phyloP scores from a whole-genome alignment of 2,888 invertebrate genomes.

The Rugalucina vietnamica region DNA sequence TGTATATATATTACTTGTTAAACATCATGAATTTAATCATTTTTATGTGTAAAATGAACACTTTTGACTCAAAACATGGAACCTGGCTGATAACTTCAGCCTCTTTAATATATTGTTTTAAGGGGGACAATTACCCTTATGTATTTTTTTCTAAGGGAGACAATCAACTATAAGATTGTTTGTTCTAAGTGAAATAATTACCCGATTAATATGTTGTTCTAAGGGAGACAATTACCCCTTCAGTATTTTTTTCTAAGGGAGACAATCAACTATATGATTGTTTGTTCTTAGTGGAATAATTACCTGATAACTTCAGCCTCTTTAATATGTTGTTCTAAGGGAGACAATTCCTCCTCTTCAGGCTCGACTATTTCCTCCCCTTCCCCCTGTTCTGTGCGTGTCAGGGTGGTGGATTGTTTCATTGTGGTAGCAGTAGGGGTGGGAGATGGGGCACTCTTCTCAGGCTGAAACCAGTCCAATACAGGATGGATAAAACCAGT shows the following conservation, averaged over 20 bases:
- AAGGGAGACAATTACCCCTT: neutral
- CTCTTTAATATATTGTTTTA: neutral
- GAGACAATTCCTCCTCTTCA: slow-evolving; percentile 66
- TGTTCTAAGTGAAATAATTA: neutral
- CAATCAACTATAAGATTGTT: neutral
- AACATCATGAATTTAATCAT: too few relatives aligned
- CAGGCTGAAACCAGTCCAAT: slow-evolving; percentile 10
- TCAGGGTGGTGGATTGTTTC: slow-evolving; percentile 62
- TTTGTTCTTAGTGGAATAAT: neutral
- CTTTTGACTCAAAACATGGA: too few relatives aligned
- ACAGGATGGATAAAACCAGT: too few relatives aligned
- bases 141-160: neutral
- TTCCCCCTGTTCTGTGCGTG: slow-evolving; percentile 39
- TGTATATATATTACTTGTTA: too few relatives aligned
- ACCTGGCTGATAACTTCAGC: neutral
- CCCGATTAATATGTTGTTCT: neutral
- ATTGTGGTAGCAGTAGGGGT: slow-evolving; percentile 31
- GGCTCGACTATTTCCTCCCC: slow-evolving; percentile 50
- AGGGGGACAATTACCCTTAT: neutral
- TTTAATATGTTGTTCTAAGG: slow-evolving; percentile 74
- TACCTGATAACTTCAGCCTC: slow-evolving; percentile 77
- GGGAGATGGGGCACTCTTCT: slow-evolving; percentile 49
- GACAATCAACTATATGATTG: neutral
- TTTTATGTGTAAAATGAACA: too few relatives aligned
- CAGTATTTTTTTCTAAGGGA: too few relatives aligned